A percentile compares a stretch with the other conserved stretches of the same genome.
These are phyloP conservation scores for Lepus oiostolus DNA, from an alignment of 2,797 vertebrate genomes.

Conservation along the genomic window DNA sequence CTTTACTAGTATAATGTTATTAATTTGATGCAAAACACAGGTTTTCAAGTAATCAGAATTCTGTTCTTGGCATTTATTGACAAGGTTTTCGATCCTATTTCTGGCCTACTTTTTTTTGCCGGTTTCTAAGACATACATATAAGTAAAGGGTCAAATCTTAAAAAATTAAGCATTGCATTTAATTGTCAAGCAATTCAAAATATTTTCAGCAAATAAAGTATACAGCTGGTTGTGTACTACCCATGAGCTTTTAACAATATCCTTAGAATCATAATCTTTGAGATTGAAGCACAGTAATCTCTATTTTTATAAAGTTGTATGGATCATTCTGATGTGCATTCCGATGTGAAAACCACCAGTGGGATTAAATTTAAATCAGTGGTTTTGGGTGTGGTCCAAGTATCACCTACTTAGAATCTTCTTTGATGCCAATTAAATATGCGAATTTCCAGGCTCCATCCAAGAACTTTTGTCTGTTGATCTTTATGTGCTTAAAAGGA, in stretches of 20 bases:
- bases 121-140: background rate
- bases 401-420: constrained; percentile 4
- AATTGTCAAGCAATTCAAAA: constrained; percentile 16
- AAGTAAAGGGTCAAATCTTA: background rate
- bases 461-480: background rate
- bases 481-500: constrained; percentile 17
- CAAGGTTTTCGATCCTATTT: constrained; percentile 2
- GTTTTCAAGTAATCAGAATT: constrained; percentile 43
- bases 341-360: background rate
- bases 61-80: constrained; percentile 30
- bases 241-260: background rate
- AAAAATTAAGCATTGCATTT: background rate
- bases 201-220: constrained; percentile 14
- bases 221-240: background rate
- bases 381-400: background rate
- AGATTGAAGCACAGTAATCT: background rate
- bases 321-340: background rate
- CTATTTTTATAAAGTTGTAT: constrained; percentile 16
- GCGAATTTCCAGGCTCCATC: background rate
- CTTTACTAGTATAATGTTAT: background rate
- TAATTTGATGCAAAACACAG: constrained; percentile 33
- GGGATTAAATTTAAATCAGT: background rate
- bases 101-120: background rate
- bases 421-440: background rate
- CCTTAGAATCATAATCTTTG: constrained; percentile 35